Base-by-base conservation (phyloP, 2,888 invertebrate genomes). In the Asteroscopus sphinx region DNA sequence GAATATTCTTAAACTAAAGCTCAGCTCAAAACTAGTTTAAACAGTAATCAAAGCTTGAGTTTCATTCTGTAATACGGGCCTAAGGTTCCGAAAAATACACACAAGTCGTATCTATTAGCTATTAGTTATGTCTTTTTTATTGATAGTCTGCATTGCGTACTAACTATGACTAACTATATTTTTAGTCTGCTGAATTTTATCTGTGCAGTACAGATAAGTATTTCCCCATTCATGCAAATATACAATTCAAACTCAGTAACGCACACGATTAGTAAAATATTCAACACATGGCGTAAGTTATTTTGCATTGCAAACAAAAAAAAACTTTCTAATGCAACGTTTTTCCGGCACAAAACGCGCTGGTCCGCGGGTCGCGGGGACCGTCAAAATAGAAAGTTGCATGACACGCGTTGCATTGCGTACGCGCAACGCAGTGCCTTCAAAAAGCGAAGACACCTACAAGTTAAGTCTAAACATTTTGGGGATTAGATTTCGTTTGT, bases 371-470 rank as follows among this genome's bases (percentile, higher is more conserved):
- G 76, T 46, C 67, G 48, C 36, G 61, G 74, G 67, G 56, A 68
- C 75, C 79, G 82, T 71, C 86, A 83, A 87, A 92, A 89, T 91
- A 92, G 92, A 93, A 93, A 93, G 92, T 89, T 88, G 90, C 88
- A 90, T 82, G 81, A 77, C 82, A 83, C 82, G 62, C 61, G 82
- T 66, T 87, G 88, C 88, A 91, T 76, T 82, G 85, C 84, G 83
- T 83, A 70, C 78, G 81, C 83, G 82, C 82, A 81, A 64, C 68
- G 68, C 40, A 57, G 37, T 56, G 32, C 39, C 25, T 17, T 26
- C 16, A 47, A 68, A 61, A 54, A 13, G 9, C 16, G 16, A 8
- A 37, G 39, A 36, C 12, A 32, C n/a, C 1, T 4, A 6, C 21
- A 4, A 46, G 26, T 4, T 28, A 21, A 0, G 35, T 5, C 17